phyloP scores from a whole-genome alignment of 2,888 invertebrate species.

The Cryptosula pallasiana region DNA sequence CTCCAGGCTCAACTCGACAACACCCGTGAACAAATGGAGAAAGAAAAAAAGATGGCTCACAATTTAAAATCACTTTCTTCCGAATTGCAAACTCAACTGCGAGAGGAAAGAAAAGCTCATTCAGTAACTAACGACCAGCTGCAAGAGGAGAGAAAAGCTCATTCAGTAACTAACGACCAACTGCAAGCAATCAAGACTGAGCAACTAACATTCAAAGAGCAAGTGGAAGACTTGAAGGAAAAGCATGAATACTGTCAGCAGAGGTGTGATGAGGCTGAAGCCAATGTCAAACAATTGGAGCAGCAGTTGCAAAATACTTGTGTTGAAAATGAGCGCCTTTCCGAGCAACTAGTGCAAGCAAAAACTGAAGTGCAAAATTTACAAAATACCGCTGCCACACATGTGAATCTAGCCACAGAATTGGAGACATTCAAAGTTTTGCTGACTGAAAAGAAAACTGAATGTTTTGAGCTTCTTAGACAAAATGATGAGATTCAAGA shows the following conservation, averaged over 20 bases:
- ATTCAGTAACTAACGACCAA: background rate
- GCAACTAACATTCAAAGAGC: slow-evolving; percentile 29
- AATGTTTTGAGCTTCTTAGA: background rate
- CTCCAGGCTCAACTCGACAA: slow-evolving; percentile 28
- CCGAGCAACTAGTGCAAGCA: background rate
- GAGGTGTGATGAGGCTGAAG: slow-evolving; percentile 29
- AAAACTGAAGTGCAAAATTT: background rate
- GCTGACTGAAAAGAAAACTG: background rate
- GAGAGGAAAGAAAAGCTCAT: slow-evolving; percentile 8
- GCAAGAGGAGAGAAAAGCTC: slow-evolving; percentile 1
- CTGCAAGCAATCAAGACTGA: background rate
- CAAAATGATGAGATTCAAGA: background rate
- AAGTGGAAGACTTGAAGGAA: slow-evolving; percentile 33
- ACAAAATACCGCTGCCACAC: background rate
- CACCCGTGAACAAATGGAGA: slow-evolving; percentile 26
- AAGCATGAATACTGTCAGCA: background rate
- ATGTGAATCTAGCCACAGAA: background rate
- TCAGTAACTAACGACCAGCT: background rate
- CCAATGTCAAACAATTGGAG: slow-evolving; percentile 6
- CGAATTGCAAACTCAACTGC: slow-evolving; percentile 7
- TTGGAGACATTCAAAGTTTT: background rate
- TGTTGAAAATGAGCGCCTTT: background rate
- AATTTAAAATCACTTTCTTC: background rate
- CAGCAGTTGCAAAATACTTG: background rate
- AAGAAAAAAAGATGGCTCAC: slow-evolving; percentile 27